Conservation (phyloP, 1,140 invertebrate genomes). For the Lepidostoma basale region DNA sequence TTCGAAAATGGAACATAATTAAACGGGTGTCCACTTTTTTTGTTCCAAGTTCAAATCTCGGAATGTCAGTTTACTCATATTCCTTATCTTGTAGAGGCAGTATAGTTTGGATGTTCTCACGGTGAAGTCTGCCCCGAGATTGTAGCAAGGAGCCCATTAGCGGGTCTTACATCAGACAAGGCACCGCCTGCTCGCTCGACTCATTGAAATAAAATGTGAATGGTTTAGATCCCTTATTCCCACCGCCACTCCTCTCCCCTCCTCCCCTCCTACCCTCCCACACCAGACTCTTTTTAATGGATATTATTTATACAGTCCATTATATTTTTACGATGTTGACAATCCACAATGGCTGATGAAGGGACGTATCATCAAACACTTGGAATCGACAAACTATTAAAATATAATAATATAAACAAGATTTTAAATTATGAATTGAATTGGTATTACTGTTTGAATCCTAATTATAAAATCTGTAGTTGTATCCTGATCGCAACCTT, state of each 20-base stretch:
- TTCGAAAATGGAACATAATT: no score
- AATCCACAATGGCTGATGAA: background rate
- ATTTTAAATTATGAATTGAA: background rate
- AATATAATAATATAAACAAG: background rate
- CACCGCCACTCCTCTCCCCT: background rate
- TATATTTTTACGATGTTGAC: constrained; percentile 12
- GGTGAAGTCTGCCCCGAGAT: no score
- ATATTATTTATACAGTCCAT: constrained; percentile 20
- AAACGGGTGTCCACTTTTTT: no score
- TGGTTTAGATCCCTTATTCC: background rate
- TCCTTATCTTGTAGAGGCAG: no score
- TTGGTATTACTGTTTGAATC: no score
- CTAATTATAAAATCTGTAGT: no score
- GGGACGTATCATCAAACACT: background rate
- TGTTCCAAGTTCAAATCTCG: no score
- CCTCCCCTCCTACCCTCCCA: background rate
- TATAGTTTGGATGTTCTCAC: no score
- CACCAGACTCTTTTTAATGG: background rate
- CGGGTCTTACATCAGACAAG: constrained; percentile 9
- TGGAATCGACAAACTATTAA: background rate
- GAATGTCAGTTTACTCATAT: no score
- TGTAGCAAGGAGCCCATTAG: constrained; percentile 4
- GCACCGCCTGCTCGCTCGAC: background rate
- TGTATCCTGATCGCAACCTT: no score
- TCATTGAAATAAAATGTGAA: constrained; percentile 19